Percentiles rank a stretch among this genome's conserved stretches.
These are phyloP conservation scores for Tolmerus cingulatus DNA, from an alignment of 2,888 invertebrate genomes.

Conservation along the genomic window DNA sequence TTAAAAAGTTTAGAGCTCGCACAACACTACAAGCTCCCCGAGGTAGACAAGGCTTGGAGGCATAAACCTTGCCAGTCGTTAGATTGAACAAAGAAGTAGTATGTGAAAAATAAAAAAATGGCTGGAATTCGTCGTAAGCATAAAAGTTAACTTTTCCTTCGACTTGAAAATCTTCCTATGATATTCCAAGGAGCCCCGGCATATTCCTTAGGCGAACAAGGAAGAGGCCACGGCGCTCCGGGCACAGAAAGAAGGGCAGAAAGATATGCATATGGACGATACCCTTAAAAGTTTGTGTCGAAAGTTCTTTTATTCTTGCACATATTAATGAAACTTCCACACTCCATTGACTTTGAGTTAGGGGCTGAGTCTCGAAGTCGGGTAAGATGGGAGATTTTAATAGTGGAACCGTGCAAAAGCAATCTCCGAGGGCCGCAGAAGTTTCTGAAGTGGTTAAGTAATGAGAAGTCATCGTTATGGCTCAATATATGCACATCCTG, in stretches of 20 bases:
- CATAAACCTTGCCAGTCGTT: constrained; percentile 32
- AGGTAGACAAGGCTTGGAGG: constrained; percentile 15
- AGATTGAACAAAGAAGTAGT: constrained; percentile 25
- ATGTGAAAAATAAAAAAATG: constrained; percentile 18
- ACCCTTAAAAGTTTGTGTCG: constrained; percentile 21
- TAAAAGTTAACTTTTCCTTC: constrained; percentile 32
- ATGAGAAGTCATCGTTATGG: constrained; percentile 23
- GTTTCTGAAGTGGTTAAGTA: constrained; percentile 11
- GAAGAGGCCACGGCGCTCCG: not conserved
- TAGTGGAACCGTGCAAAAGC: constrained; percentile 13
- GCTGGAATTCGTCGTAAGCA: constrained; percentile 32
- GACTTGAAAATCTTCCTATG: constrained; percentile 31
- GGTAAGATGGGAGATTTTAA: not conserved
- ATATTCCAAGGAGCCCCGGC: not conserved
- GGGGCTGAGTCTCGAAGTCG: not conserved
- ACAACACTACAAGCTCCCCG: constrained; percentile 11
- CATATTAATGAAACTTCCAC: constrained; percentile 43
- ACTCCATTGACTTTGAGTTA: constrained; percentile 43
- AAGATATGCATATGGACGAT: constrained; percentile 34
- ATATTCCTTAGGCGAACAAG: not conserved
- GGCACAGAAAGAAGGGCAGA: not conserved
- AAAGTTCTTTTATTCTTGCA: constrained; percentile 28
- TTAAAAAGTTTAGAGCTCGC: constrained; percentile 37
- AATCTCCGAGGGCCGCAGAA: not conserved
- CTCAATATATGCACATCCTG: constrained; percentile 17